Conservation (phyloP, 2,888 invertebrate species). For the Monochamus alternatus region DNA sequence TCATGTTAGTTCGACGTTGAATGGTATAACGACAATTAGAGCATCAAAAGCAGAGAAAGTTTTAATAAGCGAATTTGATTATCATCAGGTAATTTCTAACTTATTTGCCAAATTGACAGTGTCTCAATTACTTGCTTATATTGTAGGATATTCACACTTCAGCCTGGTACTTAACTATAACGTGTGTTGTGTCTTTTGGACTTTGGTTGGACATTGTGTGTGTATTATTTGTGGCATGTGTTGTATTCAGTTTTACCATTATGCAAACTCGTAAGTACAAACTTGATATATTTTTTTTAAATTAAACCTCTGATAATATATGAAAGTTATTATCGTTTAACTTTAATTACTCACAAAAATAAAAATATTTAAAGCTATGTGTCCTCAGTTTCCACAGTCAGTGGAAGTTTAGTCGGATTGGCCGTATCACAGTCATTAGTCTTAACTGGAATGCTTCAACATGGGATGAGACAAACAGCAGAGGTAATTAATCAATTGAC, state of each 20-base stretch:
- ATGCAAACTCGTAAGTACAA: slow-evolving; percentile 6
- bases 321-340: no score
- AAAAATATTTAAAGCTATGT: background rate
- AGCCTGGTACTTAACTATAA: slow-evolving; percentile 78
- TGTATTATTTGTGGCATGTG: slow-evolving; percentile 75
- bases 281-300: slow-evolving; percentile 14
- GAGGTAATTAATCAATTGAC: slow-evolving; percentile 85
- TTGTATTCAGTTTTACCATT: slow-evolving; percentile 76
- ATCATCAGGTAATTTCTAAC: slow-evolving; percentile 67
- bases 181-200: slow-evolving; percentile 77
- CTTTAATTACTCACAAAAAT: background rate
- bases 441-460: slow-evolving; percentile 78
- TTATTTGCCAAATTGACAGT: background rate
- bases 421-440: slow-evolving; percentile 79
- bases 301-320: slow-evolving; percentile 52
- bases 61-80: slow-evolving; percentile 73
- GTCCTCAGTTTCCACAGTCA: slow-evolving; percentile 40
- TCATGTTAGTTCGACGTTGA: slow-evolving; percentile 83
- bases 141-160: slow-evolving; percentile 75
- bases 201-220: slow-evolving; percentile 78
- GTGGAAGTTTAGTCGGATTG: slow-evolving; percentile 77
- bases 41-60: slow-evolving; percentile 80
- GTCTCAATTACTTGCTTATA: slow-evolving; percentile 1
- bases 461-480: slow-evolving; percentile 89
- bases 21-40: slow-evolving; percentile 85